phyloP scores from a whole-genome alignment of 2,888 invertebrate species.

The Sericinus montela region DNA sequence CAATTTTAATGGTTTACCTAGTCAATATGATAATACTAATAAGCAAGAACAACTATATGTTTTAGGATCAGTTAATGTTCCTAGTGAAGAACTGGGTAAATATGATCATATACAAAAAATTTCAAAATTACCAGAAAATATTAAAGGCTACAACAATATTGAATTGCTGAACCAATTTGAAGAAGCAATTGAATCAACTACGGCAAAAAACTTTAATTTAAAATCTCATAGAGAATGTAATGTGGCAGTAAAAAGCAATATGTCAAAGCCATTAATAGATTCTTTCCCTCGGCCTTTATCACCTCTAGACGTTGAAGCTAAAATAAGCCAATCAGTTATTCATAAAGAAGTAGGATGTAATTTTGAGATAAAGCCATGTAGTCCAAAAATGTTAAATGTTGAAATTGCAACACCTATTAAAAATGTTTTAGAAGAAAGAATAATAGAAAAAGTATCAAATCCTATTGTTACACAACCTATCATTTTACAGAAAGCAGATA shows the following conservation, averaged over 20 bases:
- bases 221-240: slow-evolving; percentile 38
- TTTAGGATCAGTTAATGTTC: slow-evolving; percentile 67
- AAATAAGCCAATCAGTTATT: slow-evolving; percentile 75
- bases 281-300: slow-evolving; percentile 55
- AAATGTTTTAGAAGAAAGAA: slow-evolving; percentile 56
- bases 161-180: slow-evolving; percentile 71
- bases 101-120: slow-evolving; percentile 76
- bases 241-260: slow-evolving; percentile 30
- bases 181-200: slow-evolving; percentile 65
- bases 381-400: slow-evolving; percentile 72
- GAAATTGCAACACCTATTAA: slow-evolving; percentile 62
- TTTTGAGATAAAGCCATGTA: slow-evolving; percentile 75
- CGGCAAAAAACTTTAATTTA: slow-evolving; percentile 38
- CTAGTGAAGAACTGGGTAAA: slow-evolving; percentile 68
- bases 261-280: slow-evolving; percentile 31
- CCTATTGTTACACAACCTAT: slow-evolving; percentile 47
- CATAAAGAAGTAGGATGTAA: slow-evolving; percentile 77
- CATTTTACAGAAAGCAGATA: slow-evolving; percentile 33
- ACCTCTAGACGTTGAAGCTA: slow-evolving; percentile 73
- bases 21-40: slow-evolving; percentile 37
- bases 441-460: slow-evolving; percentile 69
- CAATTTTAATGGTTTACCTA: slow-evolving; percentile 33
- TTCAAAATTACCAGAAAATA: slow-evolving; percentile 73
- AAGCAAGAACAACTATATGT: slow-evolving; percentile 71
- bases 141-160: slow-evolving; percentile 70